Base-by-base conservation (phyloP, 2,888 invertebrate species). In the Trachelus stipa region DNA sequence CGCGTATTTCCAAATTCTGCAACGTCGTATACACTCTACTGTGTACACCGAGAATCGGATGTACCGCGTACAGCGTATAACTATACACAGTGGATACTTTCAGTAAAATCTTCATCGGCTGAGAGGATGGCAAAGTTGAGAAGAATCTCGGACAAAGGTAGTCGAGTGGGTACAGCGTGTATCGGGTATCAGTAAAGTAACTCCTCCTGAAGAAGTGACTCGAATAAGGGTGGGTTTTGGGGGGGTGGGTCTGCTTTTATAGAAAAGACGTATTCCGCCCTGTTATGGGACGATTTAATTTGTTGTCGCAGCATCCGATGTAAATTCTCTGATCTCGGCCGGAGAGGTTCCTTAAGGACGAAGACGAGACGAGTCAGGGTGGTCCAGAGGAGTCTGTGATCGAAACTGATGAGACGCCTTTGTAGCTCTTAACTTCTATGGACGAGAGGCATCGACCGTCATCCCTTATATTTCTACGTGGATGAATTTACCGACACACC, bases 201-300 rank as follows among this genome's bases (percentile, higher is more conserved):
- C 56, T 56, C 23, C 56, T 56, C 2, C 34, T 31, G 34, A 71
- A 71, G 71, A 71, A 31, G 71, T 15, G 11, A 30, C 15, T 71
- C 11, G 33, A 12, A 1, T 30, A 12, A 31, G 34, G 71, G 34
- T 34, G 6, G n/a, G 73, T 12, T 11, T 1, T 6, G 23, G 73
- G 34, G 15, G 34, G 6, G 35, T 1, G 3, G 35, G 34, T 74
- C 9, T 31, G 33, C 71, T 12, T 23, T 34, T 71, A 31, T 34
- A 30, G 30, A 34, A 74, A 74, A 74, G 23, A 31, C 74, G 74
- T 23, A 73, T 73, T 73, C 73, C 73, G 15, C 23, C 35, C 74
- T 30, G 73, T 77, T 12, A 78, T 4, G 76, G 68, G 76, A 78
- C 71, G 75, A 78, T 78, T 76, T 78, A 73, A 78, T 78, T 78